These are phyloP conservation scores for Nycticebus coucang DNA, from an alignment of 2,113 vertebrate genomes.

Conservation along the genomic window DNA sequence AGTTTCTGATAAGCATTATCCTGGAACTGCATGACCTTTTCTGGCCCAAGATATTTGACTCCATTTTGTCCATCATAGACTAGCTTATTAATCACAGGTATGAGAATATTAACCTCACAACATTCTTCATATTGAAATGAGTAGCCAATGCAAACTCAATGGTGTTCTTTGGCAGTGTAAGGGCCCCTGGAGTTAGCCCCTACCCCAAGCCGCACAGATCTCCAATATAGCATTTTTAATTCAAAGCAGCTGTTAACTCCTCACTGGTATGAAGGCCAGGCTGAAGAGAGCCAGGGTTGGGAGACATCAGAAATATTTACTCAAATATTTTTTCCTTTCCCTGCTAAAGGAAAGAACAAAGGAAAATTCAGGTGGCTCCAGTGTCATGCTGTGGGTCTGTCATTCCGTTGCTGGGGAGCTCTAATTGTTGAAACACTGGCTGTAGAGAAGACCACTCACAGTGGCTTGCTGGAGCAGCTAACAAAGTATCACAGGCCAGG, in stretches of 20 bases:
- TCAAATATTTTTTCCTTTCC: background rate
- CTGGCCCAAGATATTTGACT: conserved; percentile 72
- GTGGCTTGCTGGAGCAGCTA: background rate
- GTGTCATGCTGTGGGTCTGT: rapidly evolving
- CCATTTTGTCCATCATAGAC: conserved; percentile 84
- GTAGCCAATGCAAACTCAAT: conserved; percentile 94
- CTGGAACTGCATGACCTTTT: conserved; percentile 86
- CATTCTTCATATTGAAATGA: conserved; percentile 88
- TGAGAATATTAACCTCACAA: conserved; percentile 93
- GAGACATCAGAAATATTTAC: no score
- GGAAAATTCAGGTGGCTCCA: background rate
- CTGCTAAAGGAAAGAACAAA: background rate
- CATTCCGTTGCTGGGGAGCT: background rate
- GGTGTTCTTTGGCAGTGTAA: conserved; percentile 90
- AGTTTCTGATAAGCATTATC: conserved; percentile 87
- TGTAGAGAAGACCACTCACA: background rate
- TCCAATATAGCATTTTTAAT: conserved; percentile 88
- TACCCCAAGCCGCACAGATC: conserved; percentile 94
- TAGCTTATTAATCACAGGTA: conserved; percentile 89
- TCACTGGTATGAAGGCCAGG: no score
- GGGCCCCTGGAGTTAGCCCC: conserved; percentile 77
- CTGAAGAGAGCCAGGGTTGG: no score
- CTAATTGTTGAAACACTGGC: rapidly evolving
- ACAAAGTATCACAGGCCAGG: background rate
- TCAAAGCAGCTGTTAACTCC: conserved; percentile 85